A percentile compares a stretch with the other conserved stretches of the same genome.
Evolutionary conservation across 2,888 invertebrate species (phyloP).

Genomic region (Lithophane semibrunnea): DNA sequence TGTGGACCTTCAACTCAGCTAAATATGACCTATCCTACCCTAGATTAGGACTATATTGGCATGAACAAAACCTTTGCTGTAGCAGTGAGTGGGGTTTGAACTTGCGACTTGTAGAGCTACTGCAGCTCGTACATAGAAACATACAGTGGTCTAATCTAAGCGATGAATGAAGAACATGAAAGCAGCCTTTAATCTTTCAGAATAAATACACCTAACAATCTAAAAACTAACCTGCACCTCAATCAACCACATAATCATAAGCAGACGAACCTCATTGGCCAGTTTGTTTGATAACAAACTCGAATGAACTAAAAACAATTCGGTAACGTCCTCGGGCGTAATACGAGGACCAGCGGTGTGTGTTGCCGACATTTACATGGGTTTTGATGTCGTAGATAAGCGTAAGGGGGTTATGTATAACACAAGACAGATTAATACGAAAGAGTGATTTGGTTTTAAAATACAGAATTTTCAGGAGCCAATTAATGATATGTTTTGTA

Average conservation of each 20-base stretch:
- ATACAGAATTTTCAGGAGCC: neutral
- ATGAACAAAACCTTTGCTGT: neutral
- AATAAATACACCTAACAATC: neutral
- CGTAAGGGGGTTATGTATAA: too few relatives aligned
- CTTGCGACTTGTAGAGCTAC: neutral
- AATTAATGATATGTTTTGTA: neutral
- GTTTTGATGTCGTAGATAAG: slow-evolving; percentile 19
- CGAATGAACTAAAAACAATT: slow-evolving; percentile 28
- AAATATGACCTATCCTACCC: neutral
- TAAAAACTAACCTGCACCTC: slow-evolving; percentile 10
- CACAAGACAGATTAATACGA: neutral
- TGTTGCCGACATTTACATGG: slow-evolving; percentile 24
- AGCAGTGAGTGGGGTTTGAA: neutral
- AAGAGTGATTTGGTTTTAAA: neutral
- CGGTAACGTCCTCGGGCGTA: slow-evolving; percentile 19
- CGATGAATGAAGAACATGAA: neutral
- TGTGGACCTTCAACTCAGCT: too few relatives aligned
- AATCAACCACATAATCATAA: slow-evolving; percentile 27
- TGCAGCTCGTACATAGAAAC: neutral
- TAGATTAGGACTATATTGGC: too few relatives aligned
- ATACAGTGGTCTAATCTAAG: neutral
- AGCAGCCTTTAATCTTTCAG: neutral
- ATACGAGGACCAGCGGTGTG: slow-evolving; percentile 5
- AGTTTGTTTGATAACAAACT: slow-evolving; percentile 46
- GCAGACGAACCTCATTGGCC: slow-evolving; percentile 9